A percentile compares a stretch with the other conserved stretches of the same genome.
phyloP scores from a whole-genome alignment of 2,888 invertebrate genomes.

The Epirrhoe alternata region DNA sequence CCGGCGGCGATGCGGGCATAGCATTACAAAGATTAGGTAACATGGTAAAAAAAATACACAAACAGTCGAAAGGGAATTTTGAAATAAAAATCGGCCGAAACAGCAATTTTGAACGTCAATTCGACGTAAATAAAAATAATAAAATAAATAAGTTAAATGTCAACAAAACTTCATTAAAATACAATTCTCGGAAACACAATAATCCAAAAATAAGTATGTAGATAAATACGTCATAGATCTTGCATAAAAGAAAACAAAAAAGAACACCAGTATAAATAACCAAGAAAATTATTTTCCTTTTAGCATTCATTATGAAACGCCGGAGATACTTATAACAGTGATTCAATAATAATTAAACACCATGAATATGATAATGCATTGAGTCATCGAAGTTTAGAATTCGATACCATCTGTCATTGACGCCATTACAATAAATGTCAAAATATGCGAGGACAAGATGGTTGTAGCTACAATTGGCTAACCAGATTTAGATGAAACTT shows the following conservation, averaged over 20 bases:
- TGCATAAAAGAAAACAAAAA: too few species aligned
- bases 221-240: not conserved
- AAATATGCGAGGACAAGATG: not conserved
- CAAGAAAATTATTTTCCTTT: too few species aligned
- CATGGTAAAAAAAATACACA: constrained; percentile 59
- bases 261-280: not conserved
- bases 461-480: not conserved
- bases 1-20: constrained; percentile 80
- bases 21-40: constrained; percentile 75
- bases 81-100: constrained; percentile 60
- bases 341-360: too few species aligned
- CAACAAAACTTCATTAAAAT: not conserved
- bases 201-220: constrained; percentile 8
- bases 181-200: not conserved
- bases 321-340: not conserved
- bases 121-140: constrained; percentile 24
- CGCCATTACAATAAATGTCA: not conserved
- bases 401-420: not conserved
- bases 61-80: constrained; percentile 64
- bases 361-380: not conserved
- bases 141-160: constrained; percentile 20
- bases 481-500: not conserved
- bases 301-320: too few species aligned
- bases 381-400: not conserved
- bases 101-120: constrained; percentile 60